Evolutionary conservation across 2,113 vertebrate genomes (phyloP).

Genomic region (Sialia sialis): DNA sequence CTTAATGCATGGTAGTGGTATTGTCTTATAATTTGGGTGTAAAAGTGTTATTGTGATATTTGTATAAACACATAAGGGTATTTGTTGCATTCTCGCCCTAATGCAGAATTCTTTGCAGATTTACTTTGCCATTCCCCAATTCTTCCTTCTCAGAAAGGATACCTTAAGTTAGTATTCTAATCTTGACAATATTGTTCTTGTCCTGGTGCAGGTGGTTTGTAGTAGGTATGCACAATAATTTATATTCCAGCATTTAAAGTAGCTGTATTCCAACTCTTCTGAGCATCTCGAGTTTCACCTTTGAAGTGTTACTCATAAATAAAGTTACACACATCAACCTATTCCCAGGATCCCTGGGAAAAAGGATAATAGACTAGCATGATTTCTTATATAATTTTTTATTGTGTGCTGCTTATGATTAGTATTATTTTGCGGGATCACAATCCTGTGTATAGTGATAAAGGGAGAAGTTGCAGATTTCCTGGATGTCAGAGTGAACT

Average conservation of each 20-base stretch:
- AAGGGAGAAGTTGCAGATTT: neutral
- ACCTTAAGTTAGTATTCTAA: neutral
- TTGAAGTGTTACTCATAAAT: slow-evolving; percentile 20
- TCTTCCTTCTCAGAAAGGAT: neutral
- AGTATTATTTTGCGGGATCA: neutral
- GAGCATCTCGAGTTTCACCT: neutral
- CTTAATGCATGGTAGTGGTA: neutral
- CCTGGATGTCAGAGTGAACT: neutral
- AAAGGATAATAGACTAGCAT: neutral
- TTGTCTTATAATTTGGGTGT: neutral
- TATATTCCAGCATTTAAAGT: neutral
- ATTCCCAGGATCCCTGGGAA: neutral
- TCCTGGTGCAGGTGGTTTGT: neutral
- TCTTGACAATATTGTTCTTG: neutral
- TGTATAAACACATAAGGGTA: neutral
- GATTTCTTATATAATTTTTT: neutral
- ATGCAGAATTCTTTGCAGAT: neutral
- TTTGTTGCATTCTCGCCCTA: neutral
- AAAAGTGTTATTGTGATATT: neutral
- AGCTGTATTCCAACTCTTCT: neutral
- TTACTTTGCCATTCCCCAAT: neutral
- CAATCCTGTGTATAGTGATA: neutral
- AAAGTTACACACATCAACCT: neutral
- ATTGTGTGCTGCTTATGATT: neutral
- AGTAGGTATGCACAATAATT: neutral